phyloP scores from a whole-genome alignment of 2,888 invertebrate species.

The Phortica okadai region DNA sequence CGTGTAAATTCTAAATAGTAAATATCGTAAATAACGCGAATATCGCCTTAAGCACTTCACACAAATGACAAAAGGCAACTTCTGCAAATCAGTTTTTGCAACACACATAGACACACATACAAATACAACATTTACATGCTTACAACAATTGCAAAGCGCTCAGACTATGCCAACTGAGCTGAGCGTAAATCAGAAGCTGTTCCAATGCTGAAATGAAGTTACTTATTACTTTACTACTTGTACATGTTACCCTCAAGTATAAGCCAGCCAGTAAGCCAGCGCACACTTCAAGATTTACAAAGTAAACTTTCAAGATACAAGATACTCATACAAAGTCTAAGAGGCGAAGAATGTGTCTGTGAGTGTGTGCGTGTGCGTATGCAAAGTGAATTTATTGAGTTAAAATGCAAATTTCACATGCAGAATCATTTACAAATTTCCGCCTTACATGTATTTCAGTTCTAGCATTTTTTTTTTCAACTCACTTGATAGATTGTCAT shows the following conservation, averaged over 20 bases:
- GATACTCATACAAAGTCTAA: constrained; percentile 11
- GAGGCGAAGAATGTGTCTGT: constrained; percentile 12
- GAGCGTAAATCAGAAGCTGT: constrained; percentile 24
- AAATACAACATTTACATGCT: neutral
- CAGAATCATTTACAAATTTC: constrained; percentile 64
- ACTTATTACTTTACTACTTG: constrained; percentile 15
- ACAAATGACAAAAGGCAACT: constrained; percentile 63
- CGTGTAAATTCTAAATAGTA: constrained; percentile 71
- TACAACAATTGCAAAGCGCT: neutral
- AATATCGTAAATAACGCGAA: constrained; percentile 74
- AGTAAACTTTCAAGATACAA: constrained; percentile 54
- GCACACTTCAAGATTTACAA: constrained; percentile 55
- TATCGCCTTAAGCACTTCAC: constrained; percentile 67
- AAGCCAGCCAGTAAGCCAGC: neutral
- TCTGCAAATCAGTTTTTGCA: constrained; percentile 11
- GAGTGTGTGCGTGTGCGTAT: constrained; percentile 56
- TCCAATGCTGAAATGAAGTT: constrained; percentile 5
- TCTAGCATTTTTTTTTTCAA: neutral
- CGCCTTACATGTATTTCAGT: constrained; percentile 60
- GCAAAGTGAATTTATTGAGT: constrained; percentile 76
- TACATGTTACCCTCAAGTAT: neutral
- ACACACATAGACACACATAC: neutral
- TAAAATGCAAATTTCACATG: constrained; percentile 73
- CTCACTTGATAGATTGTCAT: constrained; percentile 62
- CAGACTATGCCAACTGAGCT: neutral